Evolutionary conservation across 2,113 vertebrate genomes (phyloP).

Genomic region (Lycaon pictus): DNA sequence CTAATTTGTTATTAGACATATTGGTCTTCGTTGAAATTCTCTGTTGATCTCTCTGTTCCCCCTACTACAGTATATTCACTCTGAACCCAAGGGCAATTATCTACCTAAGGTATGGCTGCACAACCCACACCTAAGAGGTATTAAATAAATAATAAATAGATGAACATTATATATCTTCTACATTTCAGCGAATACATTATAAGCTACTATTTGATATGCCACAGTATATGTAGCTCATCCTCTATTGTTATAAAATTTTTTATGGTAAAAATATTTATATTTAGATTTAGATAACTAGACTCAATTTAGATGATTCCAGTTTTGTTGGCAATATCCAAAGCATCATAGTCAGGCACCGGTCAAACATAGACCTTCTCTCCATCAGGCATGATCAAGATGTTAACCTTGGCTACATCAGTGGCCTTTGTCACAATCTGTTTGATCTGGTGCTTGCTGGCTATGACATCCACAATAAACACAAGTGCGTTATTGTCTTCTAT

Average conservation of each 20-base stretch:
- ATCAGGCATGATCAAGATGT: not conserved
- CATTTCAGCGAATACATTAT: not conserved
- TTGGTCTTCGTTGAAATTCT: not conserved
- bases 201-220: not conserved
- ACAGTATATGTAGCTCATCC: slow-evolving; percentile 36
- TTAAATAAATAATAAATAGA: slow-evolving; percentile 13
- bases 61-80: not conserved
- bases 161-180: not conserved
- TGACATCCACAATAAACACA: not conserved
- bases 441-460: not conserved
- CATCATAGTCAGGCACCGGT: not conserved
- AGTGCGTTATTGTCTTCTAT: not conserved
- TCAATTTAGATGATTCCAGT: not conserved
- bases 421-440: not conserved
- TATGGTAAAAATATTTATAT: not conserved
- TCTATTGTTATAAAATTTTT: not conserved
- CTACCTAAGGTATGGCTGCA: not conserved
- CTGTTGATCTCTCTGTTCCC: not conserved
- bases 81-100: not conserved
- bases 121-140: not conserved
- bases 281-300: not conserved
- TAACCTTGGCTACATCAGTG: not conserved
- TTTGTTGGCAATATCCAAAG: not conserved
- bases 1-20: not conserved
- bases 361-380: not conserved